Percentiles rank a stretch among this genome's conserved stretches.
Evolutionary conservation across 2,888 invertebrate species (phyloP).

Genomic region (Pandemis cinnamomeana): DNA sequence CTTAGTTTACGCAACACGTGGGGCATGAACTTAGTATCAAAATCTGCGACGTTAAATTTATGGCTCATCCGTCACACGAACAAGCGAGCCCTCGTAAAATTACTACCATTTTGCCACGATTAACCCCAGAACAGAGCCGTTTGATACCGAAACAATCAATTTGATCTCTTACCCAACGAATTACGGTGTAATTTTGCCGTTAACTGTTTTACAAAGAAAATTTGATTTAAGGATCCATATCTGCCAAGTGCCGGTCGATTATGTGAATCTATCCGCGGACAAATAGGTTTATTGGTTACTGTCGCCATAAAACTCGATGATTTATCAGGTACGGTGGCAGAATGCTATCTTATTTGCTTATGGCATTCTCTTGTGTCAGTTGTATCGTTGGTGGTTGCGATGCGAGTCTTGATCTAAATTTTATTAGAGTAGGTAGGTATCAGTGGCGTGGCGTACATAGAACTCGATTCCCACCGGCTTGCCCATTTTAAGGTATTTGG

Average conservation of each 20-base stretch:
- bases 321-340: constrained; percentile 63
- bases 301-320: constrained; percentile 72
- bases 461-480: too few species aligned
- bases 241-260: constrained; percentile 72
- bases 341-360: constrained; percentile 55
- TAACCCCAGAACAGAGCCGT: constrained; percentile 55
- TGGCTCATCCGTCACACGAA: constrained; percentile 57
- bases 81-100: constrained; percentile 67
- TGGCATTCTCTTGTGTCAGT: constrained; percentile 47
- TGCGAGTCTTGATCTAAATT: neutral
- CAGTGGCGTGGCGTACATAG: too few species aligned
- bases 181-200: constrained; percentile 50
- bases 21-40: constrained; percentile 19
- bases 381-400: constrained; percentile 10
- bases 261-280: constrained; percentile 75
- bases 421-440: neutral
- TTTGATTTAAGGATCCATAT: constrained; percentile 77
- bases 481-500: too few species aligned
- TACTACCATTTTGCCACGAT: constrained; percentile 60
- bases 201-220: constrained; percentile 63
- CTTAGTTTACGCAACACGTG: constrained; percentile 1
- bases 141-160: constrained; percentile 43
- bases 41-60: constrained; percentile 49
- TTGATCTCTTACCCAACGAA: constrained; percentile 43
- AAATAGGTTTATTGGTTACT: constrained; percentile 81